Evolutionary conservation across 1,140 invertebrate species (phyloP), one percentile per base, ranked within the genome.

Genomic region (Ylistrum balloti): DNA sequence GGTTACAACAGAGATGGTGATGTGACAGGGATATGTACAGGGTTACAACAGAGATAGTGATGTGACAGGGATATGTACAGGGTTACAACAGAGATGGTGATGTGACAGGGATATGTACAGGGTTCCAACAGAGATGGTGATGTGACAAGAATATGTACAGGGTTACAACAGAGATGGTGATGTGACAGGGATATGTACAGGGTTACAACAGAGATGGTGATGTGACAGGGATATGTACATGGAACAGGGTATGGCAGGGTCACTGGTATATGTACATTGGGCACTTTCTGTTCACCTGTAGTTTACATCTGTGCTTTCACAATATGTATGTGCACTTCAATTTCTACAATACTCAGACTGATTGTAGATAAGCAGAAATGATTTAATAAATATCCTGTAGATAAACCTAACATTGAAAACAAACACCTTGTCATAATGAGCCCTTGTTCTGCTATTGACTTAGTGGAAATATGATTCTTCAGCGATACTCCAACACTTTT

Each of bases 371-470:
- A 74, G 56, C 17, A 28, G 15, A 1, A 74, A 74, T 74, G 56
- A 74, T 74, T 74, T 74, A 74, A 74, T 45, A 45, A 45, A 45
- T 45, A 45, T 74, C 56, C 56, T 74, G 11, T 28, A 74, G 56
- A 74, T 74, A 28, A 74, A 74, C 22, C n/a, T 74, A n/a, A 74
- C 56, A 74, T 74, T 74, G 56, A 28, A 74, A 74, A 74, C 56
- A 74, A 28, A 74, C 56, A 74, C 56, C 56, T 3, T 17, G 13
- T 74, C 56, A 74, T 74, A 74, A 74, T 74, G 17, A 74, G 56
- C 9, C n/a, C n/a, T 74, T 74, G 56, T 74, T n/a, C 45, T 48
- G 15, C 20, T 20, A 48, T 1, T 22, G 15, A n/a, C n/a, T 56
- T 56, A 28, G 56, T 74, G 17, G 28, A n/a, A n/a, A 28, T 5